Evolutionary conservation across 2,888 invertebrate species (phyloP).

Genomic region (Malthinus flaveolus): DNA sequence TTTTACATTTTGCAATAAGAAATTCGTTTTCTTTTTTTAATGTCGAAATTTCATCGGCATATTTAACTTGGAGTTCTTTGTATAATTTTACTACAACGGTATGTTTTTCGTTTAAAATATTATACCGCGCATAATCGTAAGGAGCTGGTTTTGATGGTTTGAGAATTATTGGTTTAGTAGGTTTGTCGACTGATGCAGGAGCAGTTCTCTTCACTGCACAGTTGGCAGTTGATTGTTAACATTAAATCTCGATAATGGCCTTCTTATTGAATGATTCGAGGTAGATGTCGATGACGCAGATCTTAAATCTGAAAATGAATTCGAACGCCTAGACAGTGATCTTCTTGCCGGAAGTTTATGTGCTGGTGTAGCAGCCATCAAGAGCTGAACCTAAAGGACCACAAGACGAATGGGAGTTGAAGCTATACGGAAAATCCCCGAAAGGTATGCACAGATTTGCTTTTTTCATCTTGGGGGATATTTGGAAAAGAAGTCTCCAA

Average conservation of each 20-base stretch:
- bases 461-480: too few species aligned
- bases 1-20: neutral
- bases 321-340: neutral
- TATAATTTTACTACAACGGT: neutral
- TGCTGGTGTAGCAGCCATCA: slow-evolving; percentile 49
- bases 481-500: too few species aligned
- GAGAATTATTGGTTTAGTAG: slow-evolving; percentile 43
- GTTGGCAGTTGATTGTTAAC: neutral
- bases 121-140: slow-evolving; percentile 67
- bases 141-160: slow-evolving; percentile 64
- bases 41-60: too few species aligned
- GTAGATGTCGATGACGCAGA: neutral
- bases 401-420: slow-evolving; percentile 86
- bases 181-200: neutral
- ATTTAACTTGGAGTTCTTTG: neutral
- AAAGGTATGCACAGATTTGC: too few species aligned
- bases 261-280: neutral
- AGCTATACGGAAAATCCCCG: slow-evolving; percentile 73
- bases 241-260: neutral
- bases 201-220: neutral
- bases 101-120: slow-evolving; percentile 64
- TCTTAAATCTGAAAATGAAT: neutral
- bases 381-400: slow-evolving; percentile 66
- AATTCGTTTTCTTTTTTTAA: neutral
- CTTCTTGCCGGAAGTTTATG: neutral